Percentiles rank a stretch among this genome's conserved stretches.
These are phyloP conservation scores for Drepana arcuata DNA, from an alignment of 1,140 invertebrate species.

Conservation along the genomic window DNA sequence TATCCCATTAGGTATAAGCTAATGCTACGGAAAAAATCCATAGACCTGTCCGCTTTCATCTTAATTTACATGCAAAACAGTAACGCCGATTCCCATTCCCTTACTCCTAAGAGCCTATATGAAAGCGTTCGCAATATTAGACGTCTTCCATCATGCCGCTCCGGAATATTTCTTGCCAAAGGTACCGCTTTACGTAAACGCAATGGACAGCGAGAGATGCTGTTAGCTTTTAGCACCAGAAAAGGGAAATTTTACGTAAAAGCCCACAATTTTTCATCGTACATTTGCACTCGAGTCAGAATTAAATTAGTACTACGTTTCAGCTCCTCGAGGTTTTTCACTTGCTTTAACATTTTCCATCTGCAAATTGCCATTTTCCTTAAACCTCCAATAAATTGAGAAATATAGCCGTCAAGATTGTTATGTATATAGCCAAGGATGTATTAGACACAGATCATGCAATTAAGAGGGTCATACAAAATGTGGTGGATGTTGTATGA, in stretches of 20 bases:
- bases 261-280: conserved; percentile 3
- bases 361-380: too few species aligned
- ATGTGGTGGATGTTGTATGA: conserved; percentile 14
- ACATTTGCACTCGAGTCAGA: neutral
- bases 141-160: conserved; percentile 23
- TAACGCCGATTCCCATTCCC: neutral
- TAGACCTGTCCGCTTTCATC: neutral
- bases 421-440: neutral
- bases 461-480: conserved; percentile 24
- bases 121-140: conserved; percentile 10
- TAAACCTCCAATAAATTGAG: too few species aligned
- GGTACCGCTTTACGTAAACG: conserved; percentile 25
- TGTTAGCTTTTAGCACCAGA: conserved; percentile 16
- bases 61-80: conserved; percentile 11
- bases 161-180: conserved; percentile 38
- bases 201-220: conserved; percentile 26
- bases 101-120: conserved; percentile 13
- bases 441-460: conserved; percentile 14
- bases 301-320: neutral
- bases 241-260: conserved; percentile 23
- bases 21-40: too few species aligned
- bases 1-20: too few species aligned
- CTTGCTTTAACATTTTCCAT: too few species aligned
- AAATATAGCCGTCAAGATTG: too few species aligned
- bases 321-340: neutral